These are phyloP conservation scores for Heliconius erato DNA, from an alignment of 2,888 invertebrate genomes.

Conservation along the genomic window DNA sequence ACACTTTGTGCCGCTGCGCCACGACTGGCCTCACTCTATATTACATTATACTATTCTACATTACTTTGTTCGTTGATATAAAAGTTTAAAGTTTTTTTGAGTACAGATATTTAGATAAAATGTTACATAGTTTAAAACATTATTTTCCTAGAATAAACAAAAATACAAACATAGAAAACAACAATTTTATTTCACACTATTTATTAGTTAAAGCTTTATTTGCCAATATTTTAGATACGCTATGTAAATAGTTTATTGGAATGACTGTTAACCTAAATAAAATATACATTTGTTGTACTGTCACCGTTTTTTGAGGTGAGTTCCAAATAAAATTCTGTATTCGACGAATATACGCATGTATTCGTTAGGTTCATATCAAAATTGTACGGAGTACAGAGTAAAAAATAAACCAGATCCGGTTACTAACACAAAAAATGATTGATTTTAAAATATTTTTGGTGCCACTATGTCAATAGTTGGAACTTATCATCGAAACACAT, in stretches of 20 bases:
- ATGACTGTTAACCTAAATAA: conserved; percentile 15
- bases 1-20: too few species aligned
- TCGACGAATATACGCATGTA: background rate
- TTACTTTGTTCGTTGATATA: background rate
- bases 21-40: too few species aligned
- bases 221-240: conserved; percentile 13
- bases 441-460: background rate
- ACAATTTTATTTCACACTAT: background rate
- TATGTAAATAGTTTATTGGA: background rate
- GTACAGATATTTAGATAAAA: background rate
- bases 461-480: too few species aligned
- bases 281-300: background rate
- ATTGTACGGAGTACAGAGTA: background rate
- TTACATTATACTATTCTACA: background rate
- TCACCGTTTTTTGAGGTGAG: background rate
- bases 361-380: background rate
- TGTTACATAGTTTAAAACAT: background rate
- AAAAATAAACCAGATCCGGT: background rate
- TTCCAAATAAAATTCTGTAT: background rate
- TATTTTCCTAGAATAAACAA: background rate
- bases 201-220: background rate
- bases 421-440: background rate
- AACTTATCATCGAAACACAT: too few species aligned
- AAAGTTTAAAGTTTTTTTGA: background rate
- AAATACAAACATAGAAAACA: background rate